Percentiles rank a stretch among this genome's conserved stretches.
Conservation (phyloP, 2,113 vertebrate genomes). For the Embiotoca jacksoni region DNA sequence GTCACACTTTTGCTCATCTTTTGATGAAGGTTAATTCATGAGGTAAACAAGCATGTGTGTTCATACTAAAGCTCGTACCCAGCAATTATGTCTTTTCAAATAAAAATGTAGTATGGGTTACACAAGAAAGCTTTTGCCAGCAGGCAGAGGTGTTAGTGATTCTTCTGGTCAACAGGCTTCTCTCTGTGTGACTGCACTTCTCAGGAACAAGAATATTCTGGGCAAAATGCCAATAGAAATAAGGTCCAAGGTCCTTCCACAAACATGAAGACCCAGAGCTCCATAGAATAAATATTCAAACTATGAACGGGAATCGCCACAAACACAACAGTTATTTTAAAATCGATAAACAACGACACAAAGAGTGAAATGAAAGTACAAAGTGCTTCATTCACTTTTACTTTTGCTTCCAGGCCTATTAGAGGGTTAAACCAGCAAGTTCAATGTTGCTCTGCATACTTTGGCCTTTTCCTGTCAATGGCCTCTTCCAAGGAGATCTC, state of each 20-base stretch:
- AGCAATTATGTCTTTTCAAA: background rate
- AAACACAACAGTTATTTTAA: background rate
- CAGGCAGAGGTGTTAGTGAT: background rate
- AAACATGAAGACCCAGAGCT: conserved; percentile 18
- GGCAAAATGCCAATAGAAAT: conserved; percentile 47
- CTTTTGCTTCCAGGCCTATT: background rate
- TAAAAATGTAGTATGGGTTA: background rate
- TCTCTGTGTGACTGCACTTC: background rate
- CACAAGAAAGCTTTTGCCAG: background rate
- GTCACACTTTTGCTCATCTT: conserved; percentile 6
- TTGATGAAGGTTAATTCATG: background rate
- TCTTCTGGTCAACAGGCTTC: background rate
- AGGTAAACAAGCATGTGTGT: background rate
- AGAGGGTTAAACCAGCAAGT: background rate
- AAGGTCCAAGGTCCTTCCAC: conserved; percentile 10
- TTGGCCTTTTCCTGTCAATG: background rate
- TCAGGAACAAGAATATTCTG: conserved; percentile 19
- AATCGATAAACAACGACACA: background rate
- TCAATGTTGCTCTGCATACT: background rate
- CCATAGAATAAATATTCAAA: background rate
- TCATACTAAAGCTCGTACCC: too few relatives aligned
- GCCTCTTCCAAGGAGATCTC: background rate
- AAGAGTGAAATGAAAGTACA: background rate
- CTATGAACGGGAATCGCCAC: background rate
- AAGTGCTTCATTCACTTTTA: background rate